Evolutionary conservation across 2,888 invertebrate species (phyloP), one percentile per base, ranked within the genome.

Genomic region (Drosophila pseudotalamancana): DNA sequence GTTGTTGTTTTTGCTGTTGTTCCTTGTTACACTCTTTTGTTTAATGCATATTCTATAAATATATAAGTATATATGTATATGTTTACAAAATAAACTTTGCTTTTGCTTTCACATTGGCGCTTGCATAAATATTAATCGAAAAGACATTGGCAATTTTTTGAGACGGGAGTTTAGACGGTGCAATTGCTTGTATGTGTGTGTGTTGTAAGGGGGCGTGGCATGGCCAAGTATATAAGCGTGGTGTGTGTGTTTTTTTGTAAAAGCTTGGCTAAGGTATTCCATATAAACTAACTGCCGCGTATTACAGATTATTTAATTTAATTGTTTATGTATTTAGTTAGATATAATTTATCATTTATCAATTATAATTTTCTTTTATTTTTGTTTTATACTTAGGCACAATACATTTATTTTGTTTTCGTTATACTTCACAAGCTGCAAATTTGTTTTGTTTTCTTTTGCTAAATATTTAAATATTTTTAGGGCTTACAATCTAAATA

Each of bases 41-140:
- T 48, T 57, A 68, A n/a, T 74, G 73, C 67, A 82, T 49, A 59
- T 25, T 57, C 18, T 46, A 29, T 71, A 74, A 60, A 60, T 59
- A 53, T 31, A 42, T 59, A 50, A 43, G 45, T 11, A 67, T 79
- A 14, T 63, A 54, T 65, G 53, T 75, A 85, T 71, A 71, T 82
- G 59, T 82, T 82, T 87, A 61, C 87, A 87, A 82, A 82, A 86
- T 87, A 87, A 72, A 45, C 56, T 74, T 77, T 73, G 60, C 69
- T 71, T 73, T 87, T 67, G 60, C 64, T 77, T 86, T 82, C 88
- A 85, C 86, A 87, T 78, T 76, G 62, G 66, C 80, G 77, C 77
- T 85, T 82, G 83, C 86, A 65, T 73, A 76, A 83, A 87, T 64
- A 67, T 72, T 72, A 82, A 85, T 80, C 64, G 59, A 75, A 85